These are phyloP conservation scores for Ophion obscuratus DNA, from an alignment of 2,888 invertebrate species.

Conservation along the genomic window DNA sequence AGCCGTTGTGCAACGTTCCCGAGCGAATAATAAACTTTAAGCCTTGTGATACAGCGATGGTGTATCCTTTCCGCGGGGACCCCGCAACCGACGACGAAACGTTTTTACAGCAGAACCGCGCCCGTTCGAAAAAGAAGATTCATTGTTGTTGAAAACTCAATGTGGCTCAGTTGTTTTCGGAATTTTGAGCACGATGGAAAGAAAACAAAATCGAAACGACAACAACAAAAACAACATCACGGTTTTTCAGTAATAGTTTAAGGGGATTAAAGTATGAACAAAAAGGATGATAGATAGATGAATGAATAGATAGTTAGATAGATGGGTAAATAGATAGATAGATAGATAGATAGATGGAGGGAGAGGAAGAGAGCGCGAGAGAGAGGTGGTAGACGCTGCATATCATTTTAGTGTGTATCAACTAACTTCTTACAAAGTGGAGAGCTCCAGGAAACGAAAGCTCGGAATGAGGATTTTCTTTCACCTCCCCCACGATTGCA, in stretches of 20 bases:
- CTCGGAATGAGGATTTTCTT: conserved; percentile 72
- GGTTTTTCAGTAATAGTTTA: not conserved
- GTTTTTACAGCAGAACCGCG: not conserved
- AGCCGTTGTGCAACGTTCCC: conserved; percentile 73
- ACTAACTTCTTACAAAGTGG: conserved; percentile 71
- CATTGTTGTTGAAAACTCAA: no score
- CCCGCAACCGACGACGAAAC: conserved; percentile 13
- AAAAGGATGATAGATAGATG: conserved; percentile 1
- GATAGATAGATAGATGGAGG: conserved; percentile 1
- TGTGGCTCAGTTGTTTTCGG: no score
- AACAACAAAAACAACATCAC: no score
- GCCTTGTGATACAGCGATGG: not conserved
- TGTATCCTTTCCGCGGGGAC: conserved; percentile 27
- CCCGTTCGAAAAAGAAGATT: no score
- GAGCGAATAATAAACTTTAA: conserved; percentile 29
- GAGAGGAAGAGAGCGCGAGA: conserved; percentile 17
- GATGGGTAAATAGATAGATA: no score
- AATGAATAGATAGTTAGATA: no score
- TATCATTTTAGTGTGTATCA: conserved; percentile 55
- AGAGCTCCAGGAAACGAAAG: conserved; percentile 48
- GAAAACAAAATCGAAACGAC: no score
- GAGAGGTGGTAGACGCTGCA: conserved; percentile 23
- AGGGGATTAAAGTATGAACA: no score
- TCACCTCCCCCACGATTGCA: conserved; percentile 71
- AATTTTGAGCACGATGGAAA: no score